Evolutionary conservation across 2,888 invertebrate species (phyloP), one percentile per base, ranked within the genome.

Genomic region (Apantesis nais): DNA sequence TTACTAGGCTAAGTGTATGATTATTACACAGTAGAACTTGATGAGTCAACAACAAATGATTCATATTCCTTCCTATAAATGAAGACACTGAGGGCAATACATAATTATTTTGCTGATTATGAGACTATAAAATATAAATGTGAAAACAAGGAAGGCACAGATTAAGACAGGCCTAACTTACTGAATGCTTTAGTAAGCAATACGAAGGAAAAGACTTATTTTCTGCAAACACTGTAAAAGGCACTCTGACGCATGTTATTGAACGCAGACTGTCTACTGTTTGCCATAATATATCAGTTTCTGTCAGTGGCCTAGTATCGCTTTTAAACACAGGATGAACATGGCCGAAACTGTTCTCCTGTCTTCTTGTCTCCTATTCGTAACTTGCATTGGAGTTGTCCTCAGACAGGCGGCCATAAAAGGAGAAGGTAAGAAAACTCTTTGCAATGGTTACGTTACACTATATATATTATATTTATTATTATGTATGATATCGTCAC

Each of bases 401-500:
- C n/a, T n/a, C n/a, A n/a, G n/a, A n/a, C n/a, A n/a, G n/a, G n/a
- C n/a, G n/a, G n/a, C n/a, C n/a, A n/a, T n/a, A n/a, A n/a, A n/a
- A n/a, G n/a, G n/a, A n/a, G n/a, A n/a, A n/a, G n/a, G n/a, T n/a
- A n/a, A n/a, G n/a, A n/a, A n/a, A n/a, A n/a, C n/a, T n/a, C n/a
- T n/a, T n/a, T n/a, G n/a, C n/a, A n/a, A n/a, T n/a, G n/a, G n/a
- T n/a, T n/a, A n/a, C n/a, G n/a, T n/a, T n/a, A n/a, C n/a, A n/a
- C n/a, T n/a, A n/a, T n/a, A n/a, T n/a, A n/a, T n/a, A n/a, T n/a
- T n/a, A n/a, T n/a, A n/a, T n/a, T n/a, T n/a, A n/a, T n/a, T n/a
- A n/a, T n/a, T 63, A n/a, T 63, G 29, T 63, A 68, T 58, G 34
- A 34, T 52, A 65, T 64, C 12, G 16, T 52, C 22, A 52, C 52